These are phyloP conservation scores for Silurus aristotelis DNA, from an alignment of 2,797 vertebrate genomes.

Conservation along the genomic window DNA sequence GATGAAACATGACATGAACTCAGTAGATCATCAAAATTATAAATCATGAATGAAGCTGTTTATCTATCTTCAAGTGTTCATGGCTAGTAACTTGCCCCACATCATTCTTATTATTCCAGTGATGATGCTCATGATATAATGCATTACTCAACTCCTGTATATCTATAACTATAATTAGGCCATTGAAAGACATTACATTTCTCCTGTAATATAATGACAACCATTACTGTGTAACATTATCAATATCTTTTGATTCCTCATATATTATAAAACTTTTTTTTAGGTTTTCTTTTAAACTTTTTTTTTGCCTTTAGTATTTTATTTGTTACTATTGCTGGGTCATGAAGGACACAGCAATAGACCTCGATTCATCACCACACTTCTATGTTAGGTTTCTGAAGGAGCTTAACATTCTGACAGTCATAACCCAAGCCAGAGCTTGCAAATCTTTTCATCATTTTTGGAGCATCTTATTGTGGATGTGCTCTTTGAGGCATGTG, in stretches of 20 bases:
- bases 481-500: background rate
- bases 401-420: background rate
- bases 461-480: background rate
- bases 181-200: background rate
- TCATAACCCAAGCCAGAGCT: background rate
- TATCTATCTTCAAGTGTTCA: background rate
- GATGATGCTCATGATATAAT: background rate
- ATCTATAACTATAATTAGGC: background rate
- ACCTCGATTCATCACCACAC: background rate
- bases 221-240: background rate
- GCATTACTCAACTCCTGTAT: background rate
- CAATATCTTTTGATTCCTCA: background rate
- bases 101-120: background rate
- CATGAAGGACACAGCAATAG: background rate
- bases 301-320: background rate
- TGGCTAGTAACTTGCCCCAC: background rate
- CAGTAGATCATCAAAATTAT: background rate
- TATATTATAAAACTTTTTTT: background rate
- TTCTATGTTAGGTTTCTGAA: background rate
- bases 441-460: background rate
- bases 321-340: background rate
- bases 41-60: background rate
- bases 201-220: conserved; percentile 4
- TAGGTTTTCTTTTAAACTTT: background rate
- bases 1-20: no score